Conservation (phyloP, 2,113 vertebrate genomes). For the Istiophorus platypterus region DNA sequence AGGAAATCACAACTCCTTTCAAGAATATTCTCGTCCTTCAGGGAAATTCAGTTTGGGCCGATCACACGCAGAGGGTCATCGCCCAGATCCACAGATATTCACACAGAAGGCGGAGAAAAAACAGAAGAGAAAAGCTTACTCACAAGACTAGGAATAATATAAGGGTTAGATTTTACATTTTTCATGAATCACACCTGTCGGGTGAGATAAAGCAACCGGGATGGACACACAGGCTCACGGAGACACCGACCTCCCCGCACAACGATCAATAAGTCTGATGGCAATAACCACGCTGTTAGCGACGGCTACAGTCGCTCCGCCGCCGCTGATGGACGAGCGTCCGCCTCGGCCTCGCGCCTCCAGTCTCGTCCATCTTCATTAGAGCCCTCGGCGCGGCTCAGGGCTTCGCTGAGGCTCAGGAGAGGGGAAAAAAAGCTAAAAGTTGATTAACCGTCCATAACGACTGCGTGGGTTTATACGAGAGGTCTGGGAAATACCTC, state of each 20-base stretch:
- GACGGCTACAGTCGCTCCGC: slow-evolving; percentile 22
- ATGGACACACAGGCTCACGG: not conserved
- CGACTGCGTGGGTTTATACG: slow-evolving; percentile 20
- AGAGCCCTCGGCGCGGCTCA: slow-evolving; percentile 24
- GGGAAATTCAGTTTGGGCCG: no score
- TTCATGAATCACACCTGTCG: not conserved
- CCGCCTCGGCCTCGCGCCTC: slow-evolving; percentile 22
- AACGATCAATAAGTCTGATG: slow-evolving; percentile 60
- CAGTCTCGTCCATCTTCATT: slow-evolving; percentile 64
- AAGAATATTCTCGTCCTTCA: no score
- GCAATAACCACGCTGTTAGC: slow-evolving; percentile 39
- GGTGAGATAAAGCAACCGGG: accelerated
- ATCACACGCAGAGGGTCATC: not conserved
- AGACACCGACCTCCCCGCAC: slow-evolving; percentile 21
- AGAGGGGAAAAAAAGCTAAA: slow-evolving; percentile 54
- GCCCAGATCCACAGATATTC: not conserved
- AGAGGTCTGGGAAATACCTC: slow-evolving; percentile 57
- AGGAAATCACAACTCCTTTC: not conserved
- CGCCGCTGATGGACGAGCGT: slow-evolving; percentile 46
- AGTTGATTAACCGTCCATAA: slow-evolving; percentile 62
- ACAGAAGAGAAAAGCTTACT: no score
- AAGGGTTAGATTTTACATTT: not conserved
- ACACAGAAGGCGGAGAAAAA: not conserved
- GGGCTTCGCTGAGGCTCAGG: slow-evolving; percentile 3
- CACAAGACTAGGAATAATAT: no score